Percentiles rank a stretch among this genome's conserved stretches.
Evolutionary conservation across 2,113 vertebrate genomes (phyloP).

Genomic region (Poeciliopsis retropinna): DNA sequence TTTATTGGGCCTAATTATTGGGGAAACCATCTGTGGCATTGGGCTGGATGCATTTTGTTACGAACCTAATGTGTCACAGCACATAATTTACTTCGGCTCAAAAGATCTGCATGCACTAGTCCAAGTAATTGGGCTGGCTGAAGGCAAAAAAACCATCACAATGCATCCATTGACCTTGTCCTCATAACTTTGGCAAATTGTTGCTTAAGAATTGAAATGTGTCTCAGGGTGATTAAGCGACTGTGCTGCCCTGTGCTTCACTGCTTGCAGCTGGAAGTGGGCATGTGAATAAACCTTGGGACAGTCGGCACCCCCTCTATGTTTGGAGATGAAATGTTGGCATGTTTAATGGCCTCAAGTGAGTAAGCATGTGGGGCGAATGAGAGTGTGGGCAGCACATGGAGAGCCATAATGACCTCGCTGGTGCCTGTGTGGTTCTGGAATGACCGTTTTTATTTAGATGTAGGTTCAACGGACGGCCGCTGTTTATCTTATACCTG

Average conservation of each 20-base stretch:
- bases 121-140: slow-evolving; percentile 42
- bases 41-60: slow-evolving; percentile 32
- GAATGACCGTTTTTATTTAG: slow-evolving; percentile 2
- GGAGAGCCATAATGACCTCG: not conserved
- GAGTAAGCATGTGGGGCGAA: slow-evolving; percentile 12
- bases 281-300: slow-evolving; percentile 46
- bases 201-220: slow-evolving; percentile 47
- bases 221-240: slow-evolving; percentile 44
- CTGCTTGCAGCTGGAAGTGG: slow-evolving; percentile 43
- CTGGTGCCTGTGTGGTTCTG: not conserved
- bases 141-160: slow-evolving; percentile 23
- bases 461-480: not conserved
- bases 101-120: slow-evolving; percentile 33
- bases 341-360: slow-evolving; percentile 52
- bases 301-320: slow-evolving; percentile 46
- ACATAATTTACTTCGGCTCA: slow-evolving; percentile 37
- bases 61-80: slow-evolving; percentile 43
- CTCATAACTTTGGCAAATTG: slow-evolving; percentile 51
- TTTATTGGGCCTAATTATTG: slow-evolving; percentile 54
- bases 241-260: slow-evolving; percentile 35
- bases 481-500: too few relatives aligned
- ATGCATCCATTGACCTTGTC: slow-evolving; percentile 58
- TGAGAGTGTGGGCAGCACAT: slow-evolving; percentile 2
- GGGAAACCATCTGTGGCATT: slow-evolving; percentile 30
- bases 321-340: slow-evolving; percentile 56